Conservation (phyloP, 2,113 vertebrate species). For the Chlamydotis undulata region DNA sequence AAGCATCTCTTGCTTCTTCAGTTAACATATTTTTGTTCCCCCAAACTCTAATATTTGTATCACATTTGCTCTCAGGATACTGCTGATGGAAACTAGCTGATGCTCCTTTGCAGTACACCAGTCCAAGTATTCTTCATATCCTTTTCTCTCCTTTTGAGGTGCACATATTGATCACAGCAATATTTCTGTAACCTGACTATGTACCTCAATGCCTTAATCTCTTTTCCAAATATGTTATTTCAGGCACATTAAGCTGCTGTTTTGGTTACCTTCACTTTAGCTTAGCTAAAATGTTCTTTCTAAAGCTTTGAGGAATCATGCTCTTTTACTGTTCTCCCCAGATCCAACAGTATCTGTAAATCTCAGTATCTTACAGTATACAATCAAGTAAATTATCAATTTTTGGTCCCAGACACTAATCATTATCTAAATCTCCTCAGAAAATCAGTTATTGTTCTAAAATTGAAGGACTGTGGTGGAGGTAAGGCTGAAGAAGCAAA, state of each 20-base stretch:
- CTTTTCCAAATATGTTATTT: background rate
- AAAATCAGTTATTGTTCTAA: background rate
- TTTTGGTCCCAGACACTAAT: background rate
- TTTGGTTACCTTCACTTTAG: background rate
- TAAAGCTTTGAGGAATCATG: background rate
- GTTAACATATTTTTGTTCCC: fast-evolving
- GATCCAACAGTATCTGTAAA: background rate
- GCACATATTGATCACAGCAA: background rate
- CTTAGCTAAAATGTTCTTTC: background rate
- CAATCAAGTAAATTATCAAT: background rate
- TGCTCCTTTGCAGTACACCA: background rate
- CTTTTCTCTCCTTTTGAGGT: background rate
- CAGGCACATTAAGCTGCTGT: background rate
- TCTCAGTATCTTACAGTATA: background rate
- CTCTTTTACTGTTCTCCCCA: background rate
- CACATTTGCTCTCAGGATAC: background rate
- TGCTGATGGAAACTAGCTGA: background rate
- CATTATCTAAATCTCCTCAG: background rate
- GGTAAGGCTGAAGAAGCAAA: background rate
- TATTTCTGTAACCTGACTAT: background rate
- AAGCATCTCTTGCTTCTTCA: background rate
- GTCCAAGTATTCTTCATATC: background rate
- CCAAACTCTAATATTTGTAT: background rate
- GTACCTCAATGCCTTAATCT: background rate
- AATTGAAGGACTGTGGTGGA: background rate